Conservation (phyloP, 2,113 vertebrate species). For the Protobothrops flavoviridis region DNA sequence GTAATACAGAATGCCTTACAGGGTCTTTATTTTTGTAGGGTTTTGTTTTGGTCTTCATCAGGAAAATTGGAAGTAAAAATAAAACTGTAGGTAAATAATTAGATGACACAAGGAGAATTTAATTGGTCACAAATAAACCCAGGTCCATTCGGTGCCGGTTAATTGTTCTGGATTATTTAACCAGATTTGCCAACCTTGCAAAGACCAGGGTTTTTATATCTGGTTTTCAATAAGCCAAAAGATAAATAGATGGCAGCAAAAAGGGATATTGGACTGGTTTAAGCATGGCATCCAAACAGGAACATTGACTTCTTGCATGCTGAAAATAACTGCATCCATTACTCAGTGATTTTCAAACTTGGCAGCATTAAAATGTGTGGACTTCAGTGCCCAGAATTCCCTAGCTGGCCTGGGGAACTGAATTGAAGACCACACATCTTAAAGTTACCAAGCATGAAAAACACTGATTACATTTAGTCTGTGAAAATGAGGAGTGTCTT, state of each 20-base stretch:
- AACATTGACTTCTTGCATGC: not conserved
- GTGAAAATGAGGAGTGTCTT: not conserved
- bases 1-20: no score
- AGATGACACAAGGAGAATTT: not conserved
- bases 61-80: not conserved
- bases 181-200: not conserved
- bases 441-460: not conserved
- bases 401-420: not conserved
- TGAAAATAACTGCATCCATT: not conserved
- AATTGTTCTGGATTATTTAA: not conserved
- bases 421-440: not conserved
- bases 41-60: not conserved
- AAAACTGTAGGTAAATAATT: not conserved
- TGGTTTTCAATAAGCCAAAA: not conserved
- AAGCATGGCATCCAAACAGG: not conserved
- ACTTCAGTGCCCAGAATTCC: not conserved
- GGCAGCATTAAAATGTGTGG: not conserved
- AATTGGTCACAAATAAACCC: not conserved
- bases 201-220: not conserved
- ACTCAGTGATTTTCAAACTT: not conserved
- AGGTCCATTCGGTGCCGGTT: not conserved
- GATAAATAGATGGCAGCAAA: not conserved
- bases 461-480: not conserved
- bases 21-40: not conserved
- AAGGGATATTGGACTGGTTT: not conserved